phyloP scores from a whole-genome alignment of 2,113 vertebrate genomes.

The Ictalurus furcatus region DNA sequence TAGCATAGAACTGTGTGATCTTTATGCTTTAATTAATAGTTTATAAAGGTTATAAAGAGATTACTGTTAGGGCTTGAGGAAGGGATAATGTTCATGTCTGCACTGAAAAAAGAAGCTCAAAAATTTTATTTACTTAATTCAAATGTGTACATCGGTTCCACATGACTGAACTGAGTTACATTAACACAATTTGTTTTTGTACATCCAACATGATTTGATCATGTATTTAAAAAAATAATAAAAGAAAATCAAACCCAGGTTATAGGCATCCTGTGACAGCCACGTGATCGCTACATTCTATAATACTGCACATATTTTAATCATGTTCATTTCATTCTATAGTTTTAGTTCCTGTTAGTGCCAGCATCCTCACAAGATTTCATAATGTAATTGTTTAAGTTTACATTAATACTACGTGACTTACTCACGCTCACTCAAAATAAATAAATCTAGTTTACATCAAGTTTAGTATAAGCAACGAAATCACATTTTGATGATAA shows the following conservation, averaged over 20 bases:
- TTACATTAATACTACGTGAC: background rate
- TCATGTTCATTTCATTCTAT: background rate
- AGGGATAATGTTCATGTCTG: background rate
- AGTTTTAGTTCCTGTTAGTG: background rate
- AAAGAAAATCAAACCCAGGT: background rate
- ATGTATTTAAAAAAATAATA: background rate
- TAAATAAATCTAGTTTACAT: background rate
- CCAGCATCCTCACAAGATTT: background rate
- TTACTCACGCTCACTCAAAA: background rate
- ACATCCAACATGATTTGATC: background rate
- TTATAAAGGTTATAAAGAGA: background rate
- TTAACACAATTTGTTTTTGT: background rate
- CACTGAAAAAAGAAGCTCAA: background rate
- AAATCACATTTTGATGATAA: background rate
- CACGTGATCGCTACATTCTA: background rate
- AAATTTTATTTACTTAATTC: background rate
- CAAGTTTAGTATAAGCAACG: no score
- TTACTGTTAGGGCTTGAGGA: background rate
- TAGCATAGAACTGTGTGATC: background rate
- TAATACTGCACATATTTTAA: background rate
- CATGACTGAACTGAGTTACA: background rate
- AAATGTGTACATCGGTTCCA: background rate
- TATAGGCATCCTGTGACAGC: background rate
- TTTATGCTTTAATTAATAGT: background rate
- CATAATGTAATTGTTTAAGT: background rate